Percentiles rank a stretch among this genome's conserved stretches.
These are phyloP conservation scores for Drosophila demipolita DNA, from an alignment of 2,888 invertebrate species.

Conservation along the genomic window DNA sequence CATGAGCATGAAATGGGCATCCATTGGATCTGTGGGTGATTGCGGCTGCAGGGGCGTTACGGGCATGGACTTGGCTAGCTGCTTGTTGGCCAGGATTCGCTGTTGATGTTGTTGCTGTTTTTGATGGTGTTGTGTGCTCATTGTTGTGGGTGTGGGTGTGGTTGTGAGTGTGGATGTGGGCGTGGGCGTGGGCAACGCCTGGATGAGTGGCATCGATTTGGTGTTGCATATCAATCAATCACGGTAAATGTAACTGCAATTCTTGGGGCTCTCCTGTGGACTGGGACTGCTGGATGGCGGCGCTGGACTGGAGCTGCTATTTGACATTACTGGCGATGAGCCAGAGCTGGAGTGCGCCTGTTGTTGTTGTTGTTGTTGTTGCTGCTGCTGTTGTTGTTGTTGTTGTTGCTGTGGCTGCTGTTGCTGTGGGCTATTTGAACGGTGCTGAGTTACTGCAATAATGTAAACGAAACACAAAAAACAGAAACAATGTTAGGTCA, in stretches of 20 bases:
- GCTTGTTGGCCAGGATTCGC: slow-evolving; percentile 36
- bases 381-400: slow-evolving; percentile 36
- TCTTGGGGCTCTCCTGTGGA: slow-evolving; percentile 86
- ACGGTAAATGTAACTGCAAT: slow-evolving; percentile 86
- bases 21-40: slow-evolving; percentile 70
- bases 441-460: slow-evolving; percentile 85
- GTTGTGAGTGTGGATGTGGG: slow-evolving; percentile 31
- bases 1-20: slow-evolving; percentile 38
- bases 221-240: slow-evolving; percentile 86
- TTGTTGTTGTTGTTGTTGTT: slow-evolving; percentile 61
- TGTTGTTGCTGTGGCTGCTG: slow-evolving; percentile 80
- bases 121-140: slow-evolving; percentile 8
- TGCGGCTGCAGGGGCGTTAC: slow-evolving; percentile 77
- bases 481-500: slow-evolving; percentile 35
- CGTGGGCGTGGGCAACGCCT: slow-evolving; percentile 72
- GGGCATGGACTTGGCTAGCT: slow-evolving; percentile 74
- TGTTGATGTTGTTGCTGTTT: slow-evolving; percentile 48
- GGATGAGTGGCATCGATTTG: slow-evolving; percentile 85
- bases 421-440: slow-evolving; percentile 85
- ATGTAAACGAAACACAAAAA: slow-evolving; percentile 20
- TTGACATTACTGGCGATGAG: slow-evolving; percentile 85
- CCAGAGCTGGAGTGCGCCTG: slow-evolving; percentile 85
- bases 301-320: slow-evolving; percentile 86
- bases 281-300: slow-evolving; percentile 86
- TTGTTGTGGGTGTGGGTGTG: slow-evolving; percentile 27